Evolutionary conservation across 2,888 invertebrate species (phyloP), one percentile per base, ranked within the genome.

Genomic region (Smittia sp.): DNA sequence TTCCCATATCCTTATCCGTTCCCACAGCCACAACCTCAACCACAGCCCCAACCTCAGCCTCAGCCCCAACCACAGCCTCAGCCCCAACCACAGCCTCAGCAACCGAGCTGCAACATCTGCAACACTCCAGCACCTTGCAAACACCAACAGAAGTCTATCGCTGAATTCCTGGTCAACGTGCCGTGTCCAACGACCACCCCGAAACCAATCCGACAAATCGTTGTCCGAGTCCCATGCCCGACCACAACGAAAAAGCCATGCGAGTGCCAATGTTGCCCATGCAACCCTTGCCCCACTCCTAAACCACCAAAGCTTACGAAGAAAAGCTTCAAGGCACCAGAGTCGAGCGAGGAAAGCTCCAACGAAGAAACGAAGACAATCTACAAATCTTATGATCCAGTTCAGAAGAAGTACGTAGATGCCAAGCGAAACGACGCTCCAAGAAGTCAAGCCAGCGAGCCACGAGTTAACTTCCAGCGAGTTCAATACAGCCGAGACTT

Each of bases 141-240:
- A 58, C 7, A 58, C 7, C 18, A 13, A 22, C 41, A 68, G 13
- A 39, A 68, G 0, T 68, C 68, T 15, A n/a, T 69, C 27, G 69
- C 69, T 4, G 69, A 69, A 32, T 69, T 69, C 32, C 1, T 27
- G 7, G 69, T 69, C 1, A 54, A 69, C 54, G 52, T 69, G 22
- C 69, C 69, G 32, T 69, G 69, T 18, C 69, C 69, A 25, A 69
- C 52, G n/a, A 52, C 69, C 1, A 69, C 69, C 1, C 15, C 20
- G 7, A 69, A 69, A 15, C 69, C 69, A 54, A 11, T 27, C 0
- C 15, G 41, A 11, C 20, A 32, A 54, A 54, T 69, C 54, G 27
- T 69, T 54, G 69, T 69, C 18, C 46, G 52, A 54, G 69, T 69
- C 32, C 69, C 69, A 54, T 69, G 69, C n/a, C 69, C 69, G 25